Evolutionary conservation across 1,140 invertebrate species (phyloP).

Genomic region (Galleria mellonella): DNA sequence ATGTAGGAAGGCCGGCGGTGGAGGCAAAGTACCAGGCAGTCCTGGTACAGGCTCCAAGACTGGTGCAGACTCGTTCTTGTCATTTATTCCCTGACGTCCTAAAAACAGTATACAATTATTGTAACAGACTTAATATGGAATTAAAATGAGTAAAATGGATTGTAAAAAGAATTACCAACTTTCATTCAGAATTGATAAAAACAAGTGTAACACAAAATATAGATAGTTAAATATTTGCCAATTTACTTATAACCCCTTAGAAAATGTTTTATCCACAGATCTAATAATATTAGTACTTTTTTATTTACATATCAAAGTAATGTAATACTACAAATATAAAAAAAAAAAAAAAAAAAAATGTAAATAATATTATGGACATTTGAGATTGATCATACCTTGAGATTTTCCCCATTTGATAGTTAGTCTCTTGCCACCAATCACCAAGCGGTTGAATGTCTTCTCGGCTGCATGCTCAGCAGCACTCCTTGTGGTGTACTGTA

Average conservation of each 20-base stretch:
- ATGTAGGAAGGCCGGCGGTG: conserved; percentile 78
- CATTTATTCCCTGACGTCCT: conserved; percentile 62
- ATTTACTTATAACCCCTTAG: no score
- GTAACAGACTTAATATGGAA: no score
- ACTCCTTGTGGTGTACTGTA: conserved; percentile 93
- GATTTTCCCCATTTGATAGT: conserved; percentile 98
- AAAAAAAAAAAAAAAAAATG: conserved; percentile 2
- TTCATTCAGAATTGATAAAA: no score
- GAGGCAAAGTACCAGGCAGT: conserved; percentile 85
- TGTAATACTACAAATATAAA: background rate
- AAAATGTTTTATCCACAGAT: no score
- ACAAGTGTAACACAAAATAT: no score
- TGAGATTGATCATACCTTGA: conserved; percentile 83
- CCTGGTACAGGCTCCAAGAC: conserved; percentile 91
- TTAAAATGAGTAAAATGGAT: no score
- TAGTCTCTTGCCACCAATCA: conserved; percentile 88
- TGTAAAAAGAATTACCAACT: no score
- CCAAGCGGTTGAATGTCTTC: conserved; percentile 96
- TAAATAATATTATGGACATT: no score
- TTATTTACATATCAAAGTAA: no score
- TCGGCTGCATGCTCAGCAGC: conserved; percentile 96
- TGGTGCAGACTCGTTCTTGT: conserved; percentile 65
- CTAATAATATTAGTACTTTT: no score
- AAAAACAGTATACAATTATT: background rate
- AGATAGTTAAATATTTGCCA: no score